Percentiles rank a stretch among this genome's conserved stretches.
These are phyloP conservation scores for Apogon talboti DNA, from an alignment of 2,797 vertebrate species.

Conservation along the genomic window DNA sequence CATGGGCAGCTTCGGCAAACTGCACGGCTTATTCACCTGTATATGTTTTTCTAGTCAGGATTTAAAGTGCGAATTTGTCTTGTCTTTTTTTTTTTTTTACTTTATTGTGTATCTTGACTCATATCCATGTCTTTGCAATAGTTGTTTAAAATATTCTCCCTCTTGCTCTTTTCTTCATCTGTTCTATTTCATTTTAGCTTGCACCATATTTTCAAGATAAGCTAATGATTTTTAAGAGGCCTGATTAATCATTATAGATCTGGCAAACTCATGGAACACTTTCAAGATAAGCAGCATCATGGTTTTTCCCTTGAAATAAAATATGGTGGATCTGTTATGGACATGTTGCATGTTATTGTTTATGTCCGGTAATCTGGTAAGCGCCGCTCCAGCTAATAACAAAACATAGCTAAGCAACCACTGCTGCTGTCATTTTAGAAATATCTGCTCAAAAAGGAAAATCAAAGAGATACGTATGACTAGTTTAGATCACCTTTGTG, in stretches of 20 bases:
- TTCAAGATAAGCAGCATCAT: background rate
- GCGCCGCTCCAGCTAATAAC: too few species aligned
- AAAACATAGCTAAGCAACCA: too few species aligned
- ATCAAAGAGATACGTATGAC: too few species aligned
- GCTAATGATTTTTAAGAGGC: slow-evolving; percentile 20
- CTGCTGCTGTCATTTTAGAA: too few species aligned
- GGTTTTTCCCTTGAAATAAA: background rate
- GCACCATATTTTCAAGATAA: slow-evolving; percentile 28
- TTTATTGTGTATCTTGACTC: background rate
- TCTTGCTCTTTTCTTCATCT: background rate
- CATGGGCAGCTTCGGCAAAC: too few species aligned
- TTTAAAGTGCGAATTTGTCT: background rate
- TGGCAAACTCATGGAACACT: background rate
- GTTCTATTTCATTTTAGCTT: background rate
- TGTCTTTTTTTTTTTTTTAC: background rate
- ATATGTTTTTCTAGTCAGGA: background rate
- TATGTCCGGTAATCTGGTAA: too few species aligned
- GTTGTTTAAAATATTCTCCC: background rate
- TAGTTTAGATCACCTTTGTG: too few species aligned
- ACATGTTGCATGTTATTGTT: too few species aligned
- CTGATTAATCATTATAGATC: slow-evolving; percentile 4
- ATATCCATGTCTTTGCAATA: background rate
- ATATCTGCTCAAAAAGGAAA: too few species aligned
- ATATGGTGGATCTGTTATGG: too few species aligned
- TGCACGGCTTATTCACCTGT: background rate